Evolutionary conservation across 2,113 vertebrate species (phyloP).

Genomic region (Myiopsitta monachus): DNA sequence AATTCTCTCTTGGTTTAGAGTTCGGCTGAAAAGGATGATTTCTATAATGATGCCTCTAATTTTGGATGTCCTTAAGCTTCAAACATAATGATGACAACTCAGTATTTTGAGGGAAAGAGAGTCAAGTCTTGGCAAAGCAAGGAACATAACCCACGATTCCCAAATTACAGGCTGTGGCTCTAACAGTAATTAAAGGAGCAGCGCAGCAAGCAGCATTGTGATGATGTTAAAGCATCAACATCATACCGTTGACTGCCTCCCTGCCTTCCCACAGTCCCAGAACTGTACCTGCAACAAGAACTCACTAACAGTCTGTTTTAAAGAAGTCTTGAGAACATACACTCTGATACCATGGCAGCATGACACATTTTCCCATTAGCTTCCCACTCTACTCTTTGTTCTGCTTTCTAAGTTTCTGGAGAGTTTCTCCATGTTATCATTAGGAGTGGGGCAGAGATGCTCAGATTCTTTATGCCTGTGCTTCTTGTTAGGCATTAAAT

Average conservation of each 20-base stretch:
- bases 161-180: not conserved
- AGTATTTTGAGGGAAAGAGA: not conserved
- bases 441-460: not conserved
- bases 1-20: not conserved
- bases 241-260: not conserved
- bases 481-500: not conserved
- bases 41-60: not conserved
- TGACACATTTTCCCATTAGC: slow-evolving; percentile 48
- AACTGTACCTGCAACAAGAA: slow-evolving; percentile 1
- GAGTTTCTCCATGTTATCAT: not conserved
- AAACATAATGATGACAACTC: not conserved
- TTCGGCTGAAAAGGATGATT: slow-evolving; percentile 2
- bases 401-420: slow-evolving; percentile 33
- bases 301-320: not conserved
- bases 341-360: slow-evolving; percentile 14
- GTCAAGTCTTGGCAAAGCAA: not conserved
- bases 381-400: slow-evolving; percentile 59
- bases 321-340: not conserved
- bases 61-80: slow-evolving; percentile 21
- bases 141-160: not conserved
- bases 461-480: not conserved
- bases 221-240: not conserved
- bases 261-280: not conserved
- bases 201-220: not conserved
- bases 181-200: not conserved